Conservation (phyloP, 2,113 vertebrate species). For the Stegastes partitus region DNA sequence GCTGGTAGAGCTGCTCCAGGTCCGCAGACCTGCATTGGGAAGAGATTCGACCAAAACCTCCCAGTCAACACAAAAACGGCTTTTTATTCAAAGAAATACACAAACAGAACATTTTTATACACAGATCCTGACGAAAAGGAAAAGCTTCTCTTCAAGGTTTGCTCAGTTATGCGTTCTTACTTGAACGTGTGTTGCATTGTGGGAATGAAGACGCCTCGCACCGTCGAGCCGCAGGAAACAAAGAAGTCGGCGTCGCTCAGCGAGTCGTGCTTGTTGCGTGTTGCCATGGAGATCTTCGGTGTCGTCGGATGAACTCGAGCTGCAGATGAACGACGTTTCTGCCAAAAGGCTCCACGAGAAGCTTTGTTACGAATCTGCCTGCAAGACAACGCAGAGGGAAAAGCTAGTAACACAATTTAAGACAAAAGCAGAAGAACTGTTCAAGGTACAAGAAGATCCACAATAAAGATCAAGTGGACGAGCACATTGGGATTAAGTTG, state of each 20-base stretch:
- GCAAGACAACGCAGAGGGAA: not conserved
- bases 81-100: too few species aligned
- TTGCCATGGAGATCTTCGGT: not conserved
- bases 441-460: too few species aligned
- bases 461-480: too few species aligned
- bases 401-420: not conserved
- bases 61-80: too few species aligned
- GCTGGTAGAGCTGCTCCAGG: constrained; percentile 79
- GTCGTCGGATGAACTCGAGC: constrained; percentile 51
- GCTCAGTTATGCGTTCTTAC: constrained; percentile 42
- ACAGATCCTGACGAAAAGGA: not conserved
- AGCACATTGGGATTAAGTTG: too few species aligned
- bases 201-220: constrained; percentile 73
- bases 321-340: constrained; percentile 56
- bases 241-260: constrained; percentile 70
- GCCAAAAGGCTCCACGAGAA: constrained; percentile 22
- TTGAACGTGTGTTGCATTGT: constrained; percentile 76
- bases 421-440: too few species aligned
- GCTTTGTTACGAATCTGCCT: constrained; percentile 74
- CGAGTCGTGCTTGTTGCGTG: not conserved
- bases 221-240: constrained; percentile 56
- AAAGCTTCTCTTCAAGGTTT: not conserved
- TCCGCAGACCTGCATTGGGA: constrained; percentile 59
- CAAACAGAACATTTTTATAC: too few species aligned
- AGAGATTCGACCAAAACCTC: not conserved